A percentile compares a stretch with the other conserved stretches of the same genome.
Conservation (phyloP, 2,797 vertebrate genomes). For the Dermochelys coriacea region DNA sequence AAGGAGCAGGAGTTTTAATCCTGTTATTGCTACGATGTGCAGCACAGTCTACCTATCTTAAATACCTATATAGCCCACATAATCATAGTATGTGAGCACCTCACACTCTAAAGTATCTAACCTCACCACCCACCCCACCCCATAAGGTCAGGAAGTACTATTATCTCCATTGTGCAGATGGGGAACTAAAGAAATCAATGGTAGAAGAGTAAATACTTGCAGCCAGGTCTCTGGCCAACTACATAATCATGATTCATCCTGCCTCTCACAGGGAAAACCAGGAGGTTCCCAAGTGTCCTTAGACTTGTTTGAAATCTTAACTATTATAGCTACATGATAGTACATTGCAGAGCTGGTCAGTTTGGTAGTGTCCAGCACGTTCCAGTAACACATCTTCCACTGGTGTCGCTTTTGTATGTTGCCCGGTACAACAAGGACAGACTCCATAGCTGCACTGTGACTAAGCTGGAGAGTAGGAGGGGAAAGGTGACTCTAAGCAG, state of each 20-base stretch:
- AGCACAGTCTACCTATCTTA: not conserved
- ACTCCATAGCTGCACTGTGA: not conserved
- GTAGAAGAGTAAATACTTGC: not conserved
- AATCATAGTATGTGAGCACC: not conserved
- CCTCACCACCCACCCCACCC: not conserved
- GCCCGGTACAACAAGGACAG: not conserved
- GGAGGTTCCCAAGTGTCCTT: too few species aligned
- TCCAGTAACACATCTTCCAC: not conserved
- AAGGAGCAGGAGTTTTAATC: not conserved
- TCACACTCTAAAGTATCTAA: not conserved
- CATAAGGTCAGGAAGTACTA: too few species aligned
- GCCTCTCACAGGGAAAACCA: too few species aligned
- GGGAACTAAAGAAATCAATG: not conserved
- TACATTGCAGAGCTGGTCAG: not conserved
- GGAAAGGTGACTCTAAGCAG: not conserved
- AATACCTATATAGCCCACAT: not conserved
- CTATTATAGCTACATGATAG: not conserved
- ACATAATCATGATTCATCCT: too few species aligned
- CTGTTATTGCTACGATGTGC: not conserved
- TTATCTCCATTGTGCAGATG: not conserved
- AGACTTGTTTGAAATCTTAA: too few species aligned
- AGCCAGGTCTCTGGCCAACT: too few species aligned
- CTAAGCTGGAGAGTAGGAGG: not conserved
- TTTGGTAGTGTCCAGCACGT: not conserved
- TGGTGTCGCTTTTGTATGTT: not conserved